Percentiles rank a stretch among this genome's conserved stretches.
Evolutionary conservation across 2,113 vertebrate species (phyloP).

Genomic region (Fulmarus glacialis): DNA sequence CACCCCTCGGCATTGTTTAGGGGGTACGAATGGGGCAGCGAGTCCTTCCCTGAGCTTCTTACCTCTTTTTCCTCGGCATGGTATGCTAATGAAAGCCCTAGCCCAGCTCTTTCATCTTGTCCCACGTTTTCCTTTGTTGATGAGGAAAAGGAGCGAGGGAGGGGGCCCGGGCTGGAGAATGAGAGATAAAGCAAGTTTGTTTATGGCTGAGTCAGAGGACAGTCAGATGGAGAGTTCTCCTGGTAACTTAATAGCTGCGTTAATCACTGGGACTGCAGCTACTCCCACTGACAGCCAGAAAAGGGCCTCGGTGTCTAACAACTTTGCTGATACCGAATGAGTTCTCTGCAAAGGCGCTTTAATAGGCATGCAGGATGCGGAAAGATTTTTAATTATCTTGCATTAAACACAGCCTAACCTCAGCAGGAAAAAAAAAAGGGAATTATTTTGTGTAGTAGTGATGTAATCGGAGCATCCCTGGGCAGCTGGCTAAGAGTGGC

Average conservation of each 20-base stretch:
- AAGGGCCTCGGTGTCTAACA: not conserved
- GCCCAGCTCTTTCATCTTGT: not conserved
- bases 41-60: not conserved
- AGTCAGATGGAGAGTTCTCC: slow-evolving; percentile 19
- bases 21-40: not conserved
- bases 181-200: slow-evolving; percentile 32
- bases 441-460: not conserved
- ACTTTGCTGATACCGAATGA: not conserved
- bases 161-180: not conserved
- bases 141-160: not conserved
- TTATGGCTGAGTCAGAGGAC: slow-evolving; percentile 54
- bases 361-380: not conserved
- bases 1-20: not conserved
- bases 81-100: not conserved
- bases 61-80: not conserved
- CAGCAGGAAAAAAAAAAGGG: not conserved
- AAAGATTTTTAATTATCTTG: not conserved
- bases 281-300: not conserved
- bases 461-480: not conserved
- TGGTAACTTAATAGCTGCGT: not conserved
- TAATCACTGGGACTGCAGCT: slow-evolving; percentile 9
- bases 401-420: not conserved
- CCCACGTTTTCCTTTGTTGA: not conserved
- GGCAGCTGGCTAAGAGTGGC: not conserved
- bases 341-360: not conserved